A percentile compares a stretch with the other conserved stretches of the same genome.
These are phyloP conservation scores for Stegastes partitus DNA, from an alignment of 2,113 vertebrate genomes.

Conservation along the genomic window DNA sequence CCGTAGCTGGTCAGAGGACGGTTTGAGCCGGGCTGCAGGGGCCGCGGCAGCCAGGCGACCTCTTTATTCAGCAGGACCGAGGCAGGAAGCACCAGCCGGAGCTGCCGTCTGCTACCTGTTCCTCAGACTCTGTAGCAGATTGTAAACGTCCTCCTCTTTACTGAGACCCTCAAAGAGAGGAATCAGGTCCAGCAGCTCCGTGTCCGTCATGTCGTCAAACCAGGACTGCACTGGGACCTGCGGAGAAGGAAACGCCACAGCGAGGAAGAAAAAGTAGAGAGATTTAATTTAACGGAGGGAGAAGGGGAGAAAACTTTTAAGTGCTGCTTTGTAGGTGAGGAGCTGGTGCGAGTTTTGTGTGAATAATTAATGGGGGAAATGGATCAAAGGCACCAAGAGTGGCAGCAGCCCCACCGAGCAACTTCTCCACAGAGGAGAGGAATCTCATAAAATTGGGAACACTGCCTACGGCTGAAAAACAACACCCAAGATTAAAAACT, in stretches of 20 bases:
- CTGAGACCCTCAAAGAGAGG: slow-evolving; percentile 97
- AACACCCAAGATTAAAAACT: slow-evolving; percentile 25
- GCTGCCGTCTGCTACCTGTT: slow-evolving; percentile 90
- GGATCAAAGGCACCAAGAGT: slow-evolving; percentile 63
- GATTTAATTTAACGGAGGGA: slow-evolving; percentile 33
- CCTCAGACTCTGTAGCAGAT: slow-evolving; percentile 92
- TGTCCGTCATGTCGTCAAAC: slow-evolving; percentile 98
- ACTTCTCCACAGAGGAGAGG: slow-evolving; percentile 30
- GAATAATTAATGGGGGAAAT: slow-evolving; percentile 72
- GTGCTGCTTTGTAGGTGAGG: slow-evolving; percentile 50
- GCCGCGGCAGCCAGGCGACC: slow-evolving; percentile 36
- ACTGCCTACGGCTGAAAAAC: slow-evolving; percentile 37
- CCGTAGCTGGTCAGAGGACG: slow-evolving; percentile 1
- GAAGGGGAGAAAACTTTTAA: slow-evolving; percentile 1
- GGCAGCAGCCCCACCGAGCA: slow-evolving; percentile 43
- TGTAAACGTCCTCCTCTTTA: slow-evolving; percentile 94
- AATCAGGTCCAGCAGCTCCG: slow-evolving; percentile 96
- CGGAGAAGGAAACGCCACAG: neutral
- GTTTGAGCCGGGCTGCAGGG: slow-evolving; percentile 16
- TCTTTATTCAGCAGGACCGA: slow-evolving; percentile 21
- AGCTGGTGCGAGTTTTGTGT: slow-evolving; percentile 43
- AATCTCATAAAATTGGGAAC: slow-evolving; percentile 42
- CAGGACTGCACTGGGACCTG: slow-evolving; percentile 99
- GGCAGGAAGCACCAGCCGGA: slow-evolving; percentile 25
- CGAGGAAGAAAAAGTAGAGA: neutral